These are phyloP conservation scores for Tragulus kanchil DNA, from an alignment of 2,113 vertebrate species.

Conservation along the genomic window DNA sequence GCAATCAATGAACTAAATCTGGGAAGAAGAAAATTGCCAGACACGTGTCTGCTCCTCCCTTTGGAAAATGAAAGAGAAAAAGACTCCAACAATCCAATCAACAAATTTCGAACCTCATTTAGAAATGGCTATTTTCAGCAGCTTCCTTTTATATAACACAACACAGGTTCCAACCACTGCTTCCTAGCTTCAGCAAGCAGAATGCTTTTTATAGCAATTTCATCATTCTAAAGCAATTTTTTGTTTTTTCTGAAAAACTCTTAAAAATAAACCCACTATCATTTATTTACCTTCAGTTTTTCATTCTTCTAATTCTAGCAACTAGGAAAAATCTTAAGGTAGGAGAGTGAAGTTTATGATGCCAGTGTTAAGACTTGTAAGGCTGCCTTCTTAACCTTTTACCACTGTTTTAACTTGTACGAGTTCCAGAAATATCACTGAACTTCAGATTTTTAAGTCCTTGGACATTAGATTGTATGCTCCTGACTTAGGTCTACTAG, in stretches of 20 bases:
- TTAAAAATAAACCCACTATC: not conserved
- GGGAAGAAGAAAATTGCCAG: constrained; percentile 52
- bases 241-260: too few relatives aligned
- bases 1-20: constrained; percentile 43
- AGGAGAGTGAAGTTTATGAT: not conserved
- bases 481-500: not conserved
- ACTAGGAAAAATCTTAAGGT: not conserved
- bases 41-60: not conserved
- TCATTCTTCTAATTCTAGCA: not conserved
- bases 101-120: constrained; percentile 15
- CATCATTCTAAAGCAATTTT: not conserved
- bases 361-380: not conserved
- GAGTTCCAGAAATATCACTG: not conserved
- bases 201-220: constrained; percentile 6
- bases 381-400: not conserved
- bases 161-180: not conserved
- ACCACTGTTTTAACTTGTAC: not conserved
- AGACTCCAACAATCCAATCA: constrained; percentile 19
- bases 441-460: not conserved
- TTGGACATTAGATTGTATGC: not conserved
- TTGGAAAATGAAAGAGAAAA: constrained; percentile 53
- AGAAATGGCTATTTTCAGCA: constrained; percentile 1
- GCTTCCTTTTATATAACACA: not conserved
- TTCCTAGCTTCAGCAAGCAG: not conserved
- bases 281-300: not conserved